phyloP scores from a whole-genome alignment of 2,888 invertebrate genomes.

The Morpho helenor region DNA sequence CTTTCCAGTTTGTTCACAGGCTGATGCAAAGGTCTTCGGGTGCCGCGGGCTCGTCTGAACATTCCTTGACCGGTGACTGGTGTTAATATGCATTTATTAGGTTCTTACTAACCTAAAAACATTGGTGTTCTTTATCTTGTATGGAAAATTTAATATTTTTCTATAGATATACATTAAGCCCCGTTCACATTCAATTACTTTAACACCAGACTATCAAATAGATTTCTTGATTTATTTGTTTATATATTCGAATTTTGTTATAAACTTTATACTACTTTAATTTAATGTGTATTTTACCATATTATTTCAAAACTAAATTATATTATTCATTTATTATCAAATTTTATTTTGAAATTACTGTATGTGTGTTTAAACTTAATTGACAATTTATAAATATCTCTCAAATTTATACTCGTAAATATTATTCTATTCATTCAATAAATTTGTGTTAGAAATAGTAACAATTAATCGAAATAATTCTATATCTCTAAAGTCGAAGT shows the following conservation, averaged over 20 bases:
- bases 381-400: neutral
- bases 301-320: too few species aligned
- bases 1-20: constrained; percentile 66
- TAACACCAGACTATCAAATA: neutral
- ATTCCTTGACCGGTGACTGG: constrained; percentile 60
- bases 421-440: too few species aligned
- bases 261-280: too few species aligned
- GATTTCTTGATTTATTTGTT: too few species aligned
- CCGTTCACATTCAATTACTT: constrained; percentile 15
- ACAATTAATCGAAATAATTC: too few species aligned
- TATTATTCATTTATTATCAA: too few species aligned
- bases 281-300: too few species aligned
- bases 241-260: too few species aligned
- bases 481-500: too few species aligned
- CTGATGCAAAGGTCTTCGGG: constrained; percentile 35
- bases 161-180: constrained; percentile 37
- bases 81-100: constrained; percentile 58
- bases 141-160: constrained; percentile 43
- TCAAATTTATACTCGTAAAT: too few species aligned
- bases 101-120: constrained; percentile 25
- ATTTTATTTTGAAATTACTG: too few species aligned
- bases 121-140: constrained; percentile 23
- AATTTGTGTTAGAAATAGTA: too few species aligned
- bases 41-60: constrained; percentile 38
- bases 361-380: neutral